These are phyloP conservation scores for Epinotia bilunana DNA, from an alignment of 2,888 invertebrate genomes.

Conservation along the genomic window DNA sequence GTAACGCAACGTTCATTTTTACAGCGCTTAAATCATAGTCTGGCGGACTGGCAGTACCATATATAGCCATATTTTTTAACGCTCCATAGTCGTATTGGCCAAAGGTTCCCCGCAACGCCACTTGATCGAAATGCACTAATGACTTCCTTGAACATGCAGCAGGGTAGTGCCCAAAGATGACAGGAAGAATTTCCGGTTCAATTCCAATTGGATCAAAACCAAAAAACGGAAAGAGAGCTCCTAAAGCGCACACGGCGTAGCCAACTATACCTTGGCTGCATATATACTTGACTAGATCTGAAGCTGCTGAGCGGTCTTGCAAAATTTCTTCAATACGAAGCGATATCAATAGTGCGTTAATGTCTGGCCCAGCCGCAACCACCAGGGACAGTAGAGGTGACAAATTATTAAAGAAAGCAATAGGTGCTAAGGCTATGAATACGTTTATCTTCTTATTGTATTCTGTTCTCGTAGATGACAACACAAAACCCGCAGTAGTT, in stretches of 20 bases:
- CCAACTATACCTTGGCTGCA: slow-evolving; percentile 27
- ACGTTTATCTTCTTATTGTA: slow-evolving; percentile 3
- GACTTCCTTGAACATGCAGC: slow-evolving; percentile 59
- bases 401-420: slow-evolving; percentile 5
- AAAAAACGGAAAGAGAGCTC: slow-evolving; percentile 6
- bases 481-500: neutral
- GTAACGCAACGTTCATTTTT: slow-evolving; percentile 54
- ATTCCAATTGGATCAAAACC: slow-evolving; percentile 50
- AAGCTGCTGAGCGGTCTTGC: slow-evolving; percentile 35
- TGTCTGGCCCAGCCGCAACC: slow-evolving; percentile 6
- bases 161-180: slow-evolving; percentile 56
- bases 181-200: slow-evolving; percentile 52
- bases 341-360: slow-evolving; percentile 24
- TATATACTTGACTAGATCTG: slow-evolving; percentile 35
- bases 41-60: slow-evolving; percentile 55
- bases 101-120: slow-evolving; percentile 54
- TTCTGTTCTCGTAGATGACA: slow-evolving; percentile 4
- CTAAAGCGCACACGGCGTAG: slow-evolving; percentile 19
- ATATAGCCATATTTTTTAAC: slow-evolving; percentile 52
- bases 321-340: slow-evolving; percentile 44
- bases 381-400: slow-evolving; percentile 21
- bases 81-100: slow-evolving; percentile 60
- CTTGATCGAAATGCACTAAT: slow-evolving; percentile 58
- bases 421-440: neutral
- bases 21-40: slow-evolving; percentile 59